Conservation (phyloP, 2,888 invertebrate genomes). For the Calameuta filiformis region DNA sequence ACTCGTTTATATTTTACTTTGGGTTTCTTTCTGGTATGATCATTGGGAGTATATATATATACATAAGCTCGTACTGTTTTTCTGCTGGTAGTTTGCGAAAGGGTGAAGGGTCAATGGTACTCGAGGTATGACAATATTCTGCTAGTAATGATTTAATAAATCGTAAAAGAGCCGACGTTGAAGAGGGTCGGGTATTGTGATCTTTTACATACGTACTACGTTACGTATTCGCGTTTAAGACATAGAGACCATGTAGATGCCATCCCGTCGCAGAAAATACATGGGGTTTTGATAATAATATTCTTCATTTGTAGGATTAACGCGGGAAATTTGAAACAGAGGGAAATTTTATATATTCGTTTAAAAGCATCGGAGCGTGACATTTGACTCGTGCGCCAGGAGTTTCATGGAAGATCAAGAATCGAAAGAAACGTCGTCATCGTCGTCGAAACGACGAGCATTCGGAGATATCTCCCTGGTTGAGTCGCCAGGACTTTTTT, state of each 20-base stretch:
- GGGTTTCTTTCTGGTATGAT: no score
- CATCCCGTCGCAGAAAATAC: background rate
- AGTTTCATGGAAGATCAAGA: background rate
- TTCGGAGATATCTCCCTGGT: background rate
- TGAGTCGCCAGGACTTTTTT: slow-evolving; percentile 39
- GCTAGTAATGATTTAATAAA: slow-evolving; percentile 57
- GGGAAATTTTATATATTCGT: background rate
- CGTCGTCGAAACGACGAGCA: background rate
- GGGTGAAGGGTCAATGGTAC: background rate
- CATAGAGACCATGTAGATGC: background rate
- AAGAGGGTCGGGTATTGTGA: slow-evolving; percentile 46
- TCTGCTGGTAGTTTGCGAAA: background rate
- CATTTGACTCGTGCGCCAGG: background rate
- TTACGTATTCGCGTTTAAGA: background rate
- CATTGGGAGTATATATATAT: no score
- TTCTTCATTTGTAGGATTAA: background rate
- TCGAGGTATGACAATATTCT: background rate
- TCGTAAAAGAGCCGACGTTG: slow-evolving; percentile 51
- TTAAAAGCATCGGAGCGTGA: background rate
- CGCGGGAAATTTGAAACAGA: background rate
- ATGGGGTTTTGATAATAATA: background rate
- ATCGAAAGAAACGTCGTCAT: background rate
- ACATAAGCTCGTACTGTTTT: background rate
- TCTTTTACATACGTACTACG: background rate
- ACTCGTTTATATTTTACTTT: background rate